Conservation (phyloP, 2,888 invertebrate species). For the Brenthis daphne region DNA sequence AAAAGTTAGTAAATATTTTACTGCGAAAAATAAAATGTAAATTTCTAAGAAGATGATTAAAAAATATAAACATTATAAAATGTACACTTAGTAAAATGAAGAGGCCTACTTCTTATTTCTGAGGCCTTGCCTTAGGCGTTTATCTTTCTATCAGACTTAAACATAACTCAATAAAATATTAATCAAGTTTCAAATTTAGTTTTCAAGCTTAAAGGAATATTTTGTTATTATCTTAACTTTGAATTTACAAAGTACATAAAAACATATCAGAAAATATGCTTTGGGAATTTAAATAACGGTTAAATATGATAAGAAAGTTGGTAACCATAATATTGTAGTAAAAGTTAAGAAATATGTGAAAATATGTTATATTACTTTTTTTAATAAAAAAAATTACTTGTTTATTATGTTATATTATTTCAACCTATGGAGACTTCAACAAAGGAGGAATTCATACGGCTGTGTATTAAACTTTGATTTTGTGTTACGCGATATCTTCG, state of each 20-base stretch:
- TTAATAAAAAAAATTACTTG: no score
- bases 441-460: no score
- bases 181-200: constrained; percentile 12
- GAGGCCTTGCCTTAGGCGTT: constrained; percentile 9
- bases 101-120: constrained; percentile 1
- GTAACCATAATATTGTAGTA: no score
- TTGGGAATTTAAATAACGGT: not conserved
- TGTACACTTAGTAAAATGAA: not conserved
- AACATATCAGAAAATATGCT: not conserved
- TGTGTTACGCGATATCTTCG: no score
- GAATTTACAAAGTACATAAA: not conserved
- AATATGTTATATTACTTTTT: no score
- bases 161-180: constrained; percentile 20
- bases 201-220: not conserved
- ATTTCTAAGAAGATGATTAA: not conserved
- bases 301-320: no score
- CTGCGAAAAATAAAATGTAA: no score
- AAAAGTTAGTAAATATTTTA: no score
- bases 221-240: not conserved
- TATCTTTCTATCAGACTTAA: constrained; percentile 21
- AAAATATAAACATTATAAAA: not conserved
- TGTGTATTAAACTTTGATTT: no score
- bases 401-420: no score
- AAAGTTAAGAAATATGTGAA: no score
- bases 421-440: no score